These are phyloP conservation scores for Oxyura jamaicensis DNA, from an alignment of 2,113 vertebrate species.

Conservation along the genomic window DNA sequence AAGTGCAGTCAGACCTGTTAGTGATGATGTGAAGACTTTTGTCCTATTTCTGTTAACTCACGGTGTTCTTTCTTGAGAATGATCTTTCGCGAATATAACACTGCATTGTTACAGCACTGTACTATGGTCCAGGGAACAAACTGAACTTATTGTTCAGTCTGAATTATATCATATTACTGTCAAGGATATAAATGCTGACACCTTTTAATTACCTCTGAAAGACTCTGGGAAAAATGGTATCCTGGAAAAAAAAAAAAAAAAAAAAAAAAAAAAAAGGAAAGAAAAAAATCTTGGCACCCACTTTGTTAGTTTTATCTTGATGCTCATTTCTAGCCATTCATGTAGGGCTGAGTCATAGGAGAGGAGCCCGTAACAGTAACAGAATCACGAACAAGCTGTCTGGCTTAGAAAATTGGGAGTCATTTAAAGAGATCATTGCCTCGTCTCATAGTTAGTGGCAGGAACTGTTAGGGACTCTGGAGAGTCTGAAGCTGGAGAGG, in stretches of 20 bases:
- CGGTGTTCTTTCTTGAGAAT: not conserved
- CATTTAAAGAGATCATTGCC: slow-evolving; percentile 6
- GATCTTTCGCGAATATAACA: slow-evolving; percentile 8
- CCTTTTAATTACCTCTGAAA: slow-evolving; percentile 64
- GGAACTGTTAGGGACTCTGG: not conserved
- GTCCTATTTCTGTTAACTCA: not conserved
- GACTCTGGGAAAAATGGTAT: slow-evolving; percentile 25
- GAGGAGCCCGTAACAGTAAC: not conserved
- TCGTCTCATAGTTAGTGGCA: not conserved
- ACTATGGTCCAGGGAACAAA: slow-evolving; percentile 21
- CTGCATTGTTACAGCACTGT: not conserved
- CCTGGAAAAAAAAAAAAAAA: not conserved
- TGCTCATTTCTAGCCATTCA: slow-evolving; percentile 38
- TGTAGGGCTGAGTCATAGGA: slow-evolving; percentile 53
- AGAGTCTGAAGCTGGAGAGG: not conserved
- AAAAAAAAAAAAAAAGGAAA: not conserved
- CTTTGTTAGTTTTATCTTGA: slow-evolving; percentile 58
- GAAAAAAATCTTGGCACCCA: slow-evolving; percentile 37
- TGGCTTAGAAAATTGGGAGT: slow-evolving; percentile 44
- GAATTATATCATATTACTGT: slow-evolving; percentile 59
- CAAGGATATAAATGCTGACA: slow-evolving; percentile 59
- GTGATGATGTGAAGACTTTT: not conserved
- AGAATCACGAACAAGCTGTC: slow-evolving; percentile 8
- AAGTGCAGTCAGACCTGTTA: not conserved
- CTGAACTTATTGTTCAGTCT: slow-evolving; percentile 5